phyloP scores from a whole-genome alignment of 2,113 vertebrate genomes.

The Spilogale gracilis region DNA sequence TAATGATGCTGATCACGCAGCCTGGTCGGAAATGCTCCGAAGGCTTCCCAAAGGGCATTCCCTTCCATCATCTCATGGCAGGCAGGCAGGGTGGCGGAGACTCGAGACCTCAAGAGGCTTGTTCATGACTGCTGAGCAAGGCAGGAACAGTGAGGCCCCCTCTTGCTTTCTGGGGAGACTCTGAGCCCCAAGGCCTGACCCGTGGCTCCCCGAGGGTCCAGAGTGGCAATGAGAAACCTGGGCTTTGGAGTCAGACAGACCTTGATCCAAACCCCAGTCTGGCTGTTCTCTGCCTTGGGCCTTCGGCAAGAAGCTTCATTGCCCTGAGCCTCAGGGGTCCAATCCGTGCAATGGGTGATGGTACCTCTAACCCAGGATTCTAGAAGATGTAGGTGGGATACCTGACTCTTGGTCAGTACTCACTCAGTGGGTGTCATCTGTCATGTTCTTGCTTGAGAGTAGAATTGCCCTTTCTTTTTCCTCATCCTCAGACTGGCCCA shows the following conservation, averaged over 20 bases:
- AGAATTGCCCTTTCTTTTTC: not conserved
- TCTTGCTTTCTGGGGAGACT: not conserved
- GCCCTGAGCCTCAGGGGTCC: not conserved
- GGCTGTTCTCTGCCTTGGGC: accelerated
- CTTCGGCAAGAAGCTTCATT: not conserved
- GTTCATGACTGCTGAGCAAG: not conserved
- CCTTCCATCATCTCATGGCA: not conserved
- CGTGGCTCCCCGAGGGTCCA: not conserved
- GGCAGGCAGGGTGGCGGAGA: not conserved
- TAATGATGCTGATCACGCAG: not conserved
- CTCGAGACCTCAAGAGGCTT: not conserved
- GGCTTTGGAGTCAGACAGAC: not conserved
- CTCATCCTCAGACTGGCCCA: not conserved
- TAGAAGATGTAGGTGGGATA: accelerated
- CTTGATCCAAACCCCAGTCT: not conserved
- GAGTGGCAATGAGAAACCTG: not conserved
- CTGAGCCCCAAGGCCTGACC: not conserved
- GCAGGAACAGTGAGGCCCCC: accelerated
- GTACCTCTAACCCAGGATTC: not conserved
- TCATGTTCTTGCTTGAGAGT: not conserved
- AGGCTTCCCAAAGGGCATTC: not conserved
- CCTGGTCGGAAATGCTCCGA: not conserved
- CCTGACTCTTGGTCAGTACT: not conserved
- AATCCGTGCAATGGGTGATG: not conserved
- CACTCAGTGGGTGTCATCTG: not conserved